Conservation (phyloP, 2,888 invertebrate species). For the Sipunculus nudus region DNA sequence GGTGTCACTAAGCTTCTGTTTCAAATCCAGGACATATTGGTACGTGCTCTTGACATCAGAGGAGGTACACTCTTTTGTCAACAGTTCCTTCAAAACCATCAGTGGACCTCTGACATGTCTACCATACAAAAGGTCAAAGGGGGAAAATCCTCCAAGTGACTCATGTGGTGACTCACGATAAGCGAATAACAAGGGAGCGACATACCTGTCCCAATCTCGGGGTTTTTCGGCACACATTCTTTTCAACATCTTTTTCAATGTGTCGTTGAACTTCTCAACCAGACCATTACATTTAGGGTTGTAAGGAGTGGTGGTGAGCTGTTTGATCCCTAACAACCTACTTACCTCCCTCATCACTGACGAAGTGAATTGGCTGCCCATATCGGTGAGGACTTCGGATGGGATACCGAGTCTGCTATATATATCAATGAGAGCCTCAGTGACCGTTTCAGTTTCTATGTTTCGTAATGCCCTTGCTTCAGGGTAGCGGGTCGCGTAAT, state of each 20-base stretch:
- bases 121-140: slow-evolving; percentile 17
- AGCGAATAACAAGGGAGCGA: slow-evolving; percentile 6
- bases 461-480: too few relatives aligned
- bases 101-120: slow-evolving; percentile 5
- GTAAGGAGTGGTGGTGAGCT: slow-evolving; percentile 20
- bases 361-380: slow-evolving; percentile 36
- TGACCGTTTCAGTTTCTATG: slow-evolving; percentile 26
- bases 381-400: slow-evolving; percentile 27
- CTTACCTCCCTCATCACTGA: slow-evolving; percentile 29
- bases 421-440: slow-evolving; percentile 33
- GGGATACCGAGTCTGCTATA: slow-evolving; percentile 33
- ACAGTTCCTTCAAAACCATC: neutral
- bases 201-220: slow-evolving; percentile 15
- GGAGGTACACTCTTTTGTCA: slow-evolving; percentile 1
- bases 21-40: too few relatives aligned
- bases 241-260: slow-evolving; percentile 17
- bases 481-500: too few relatives aligned
- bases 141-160: slow-evolving; percentile 11
- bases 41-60: too few relatives aligned
- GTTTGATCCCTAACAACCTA: slow-evolving; percentile 25
- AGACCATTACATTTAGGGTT: slow-evolving; percentile 24
- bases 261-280: slow-evolving; percentile 24
- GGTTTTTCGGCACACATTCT: slow-evolving; percentile 3
- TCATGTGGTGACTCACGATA: slow-evolving; percentile 13
- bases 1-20: too few relatives aligned